Base-by-base conservation (phyloP, 2,888 invertebrate species). In the Buathra laborator region DNA sequence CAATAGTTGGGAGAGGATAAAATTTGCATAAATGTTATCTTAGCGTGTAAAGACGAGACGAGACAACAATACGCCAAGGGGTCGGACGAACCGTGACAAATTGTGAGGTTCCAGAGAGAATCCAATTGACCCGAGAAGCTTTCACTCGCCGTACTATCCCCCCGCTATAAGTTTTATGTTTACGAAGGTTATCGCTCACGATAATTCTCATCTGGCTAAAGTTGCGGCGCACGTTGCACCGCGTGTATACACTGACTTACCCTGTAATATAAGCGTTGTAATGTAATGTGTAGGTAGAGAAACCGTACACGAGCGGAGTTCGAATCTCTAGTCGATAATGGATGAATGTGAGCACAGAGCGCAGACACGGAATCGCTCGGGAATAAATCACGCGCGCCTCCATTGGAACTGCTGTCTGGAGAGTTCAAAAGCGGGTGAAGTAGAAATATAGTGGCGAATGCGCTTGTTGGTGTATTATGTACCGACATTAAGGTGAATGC, bases 71-170 rank as follows among this genome's bases (percentile, higher is more conserved):
- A 53, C 37, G 48, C n/a, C 24, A 24, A 59, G 14, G 53, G 64
- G 56, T 43, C 62, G 71, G 80, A 84, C 71, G 75, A 80, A 76
- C 71, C 80, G 71, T 84, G 84, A 84, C 84, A 84, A 84, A 84
- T 84, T 84, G 80, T 83, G 68, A 79, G 85, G 86, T 75, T 76
- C 76, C 86, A 77, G 82, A 78, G 80, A 81, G 82, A 87, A 86
- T 87, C 82, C 82, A 86, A 87, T 87, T 86, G 87, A 87, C 85
- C 86, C 85, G 71, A 80, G 81, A 78, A 84, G 86, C 84, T 87
- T 86, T 86, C 85, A 86, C 85, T 86, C 70, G 71, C 59, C 74
- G 62, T 53, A n/a, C 79, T 83, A 24, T 29, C 44, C 56, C 19
- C 66, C 29, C 29, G 24, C 62, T 75, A 48, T 46, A 32, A 32